Percentiles rank a stretch among this genome's conserved stretches.
phyloP scores from a whole-genome alignment of 2,888 invertebrate species.

The Heteropelma amictum region DNA sequence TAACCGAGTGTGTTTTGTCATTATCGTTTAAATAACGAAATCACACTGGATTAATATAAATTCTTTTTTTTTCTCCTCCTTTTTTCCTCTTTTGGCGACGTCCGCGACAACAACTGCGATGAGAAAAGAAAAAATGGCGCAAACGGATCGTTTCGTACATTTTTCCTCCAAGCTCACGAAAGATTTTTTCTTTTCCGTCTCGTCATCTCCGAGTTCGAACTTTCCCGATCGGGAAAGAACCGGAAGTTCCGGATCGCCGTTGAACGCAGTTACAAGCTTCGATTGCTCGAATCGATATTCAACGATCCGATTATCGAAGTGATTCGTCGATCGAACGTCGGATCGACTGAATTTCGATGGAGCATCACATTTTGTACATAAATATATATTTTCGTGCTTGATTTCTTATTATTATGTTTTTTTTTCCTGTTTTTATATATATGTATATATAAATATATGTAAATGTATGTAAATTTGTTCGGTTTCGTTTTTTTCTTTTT shows the following conservation, averaged over 20 bases:
- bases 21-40: slow-evolving; percentile 63
- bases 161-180: no score
- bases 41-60: slow-evolving; percentile 64
- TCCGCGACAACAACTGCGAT: slow-evolving; percentile 21
- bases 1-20: slow-evolving; percentile 64
- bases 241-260: slow-evolving; percentile 54
- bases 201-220: slow-evolving; percentile 45
- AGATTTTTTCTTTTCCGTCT: slow-evolving; percentile 7
- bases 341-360: slow-evolving; percentile 36
- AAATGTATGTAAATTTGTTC: no score
- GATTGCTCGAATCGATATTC: slow-evolving; percentile 48
- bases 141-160: slow-evolving; percentile 19
- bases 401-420: no score
- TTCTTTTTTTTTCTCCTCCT: slow-evolving; percentile 38
- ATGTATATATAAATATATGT: no score
- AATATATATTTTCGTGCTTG: neutral
- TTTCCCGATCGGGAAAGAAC: slow-evolving; percentile 56
- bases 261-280: slow-evolving; percentile 12
- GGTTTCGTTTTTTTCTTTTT: no score
- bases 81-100: slow-evolving; percentile 55
- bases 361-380: slow-evolving; percentile 23
- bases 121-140: slow-evolving; percentile 19
- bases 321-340: slow-evolving; percentile 6
- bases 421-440: no score
- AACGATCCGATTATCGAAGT: slow-evolving; percentile 2